Base-by-base conservation (phyloP, 64 coral and sea anemone genomes). In the Acropora yongei region DNA sequence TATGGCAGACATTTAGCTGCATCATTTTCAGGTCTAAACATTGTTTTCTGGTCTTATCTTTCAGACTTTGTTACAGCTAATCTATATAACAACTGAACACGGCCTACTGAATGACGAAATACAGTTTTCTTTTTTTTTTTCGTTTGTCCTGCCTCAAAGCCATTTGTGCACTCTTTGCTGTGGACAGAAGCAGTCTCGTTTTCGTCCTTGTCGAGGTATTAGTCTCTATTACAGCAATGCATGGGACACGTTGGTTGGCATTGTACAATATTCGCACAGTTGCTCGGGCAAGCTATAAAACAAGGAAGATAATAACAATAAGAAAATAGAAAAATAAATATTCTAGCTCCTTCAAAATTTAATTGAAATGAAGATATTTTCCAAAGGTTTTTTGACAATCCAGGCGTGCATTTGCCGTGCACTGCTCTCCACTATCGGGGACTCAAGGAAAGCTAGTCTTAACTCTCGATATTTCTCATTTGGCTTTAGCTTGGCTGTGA, bases 241-340 rank as follows among this genome's bases (percentile, higher is more conserved):
- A 43, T 14, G 3, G 80, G 80, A 66, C 80, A 83, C 3, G 30
- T 6, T 3, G 41, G 4, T 0, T 40, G 80, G 57, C 80, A 83
- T 30, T 60, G 6, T 40, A 7, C 57, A 46, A 58, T 5, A 44
- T 43, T 12, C 2, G 57, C 45, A 66, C 80, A 83, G 80, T 41
- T 65, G 40, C 55, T 65, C 67, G 57, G 80, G 58, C 80, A 83
- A 67, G 5, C 80, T 83, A 66, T 10, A 3, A 44, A 67, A 63
- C 8, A 41, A 5, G 4, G 61, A 42, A 2, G 17, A 66, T 13
- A 17, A 8, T 13, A 9, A 66, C 30, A 30, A 30, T 30, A 14
- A 55, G 4, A 55, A 30, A 30, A 30, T 30, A 30, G 30, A 30
- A 30, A 30, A 30, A 30, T 30, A 55, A 55, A 55, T 10, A 55